Conservation (phyloP, 2,797 vertebrate genomes). For the Muscicapa comitata region DNA sequence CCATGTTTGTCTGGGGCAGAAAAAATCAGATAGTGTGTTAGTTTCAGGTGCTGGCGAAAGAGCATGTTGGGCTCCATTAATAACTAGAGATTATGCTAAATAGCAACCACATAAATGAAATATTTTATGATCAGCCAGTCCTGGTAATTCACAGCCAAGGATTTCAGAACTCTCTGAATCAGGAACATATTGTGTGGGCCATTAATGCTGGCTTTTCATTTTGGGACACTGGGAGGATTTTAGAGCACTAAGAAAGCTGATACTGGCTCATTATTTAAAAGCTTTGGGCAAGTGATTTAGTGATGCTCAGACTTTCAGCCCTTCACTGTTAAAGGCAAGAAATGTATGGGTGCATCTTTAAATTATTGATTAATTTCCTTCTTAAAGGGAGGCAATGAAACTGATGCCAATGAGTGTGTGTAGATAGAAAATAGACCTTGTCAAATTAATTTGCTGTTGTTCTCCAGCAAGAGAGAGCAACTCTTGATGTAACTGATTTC, state of each 20-base stretch:
- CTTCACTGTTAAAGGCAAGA: neutral
- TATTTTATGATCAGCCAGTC: neutral
- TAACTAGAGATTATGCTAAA: neutral
- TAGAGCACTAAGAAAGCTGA: neutral
- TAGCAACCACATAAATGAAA: neutral
- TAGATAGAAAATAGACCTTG: neutral
- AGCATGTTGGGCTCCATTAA: neutral
- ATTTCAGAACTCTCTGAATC: neutral
- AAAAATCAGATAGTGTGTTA: neutral
- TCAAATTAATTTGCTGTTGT: neutral
- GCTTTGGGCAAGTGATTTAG: neutral
- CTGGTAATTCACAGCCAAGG: neutral
- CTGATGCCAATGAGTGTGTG: neutral
- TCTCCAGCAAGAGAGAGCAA: neutral
- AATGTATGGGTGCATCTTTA: neutral
- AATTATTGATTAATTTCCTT: neutral
- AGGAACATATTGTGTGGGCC: accelerated
- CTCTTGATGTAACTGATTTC: neutral
- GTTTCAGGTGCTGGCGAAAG: neutral
- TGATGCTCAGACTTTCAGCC: neutral
- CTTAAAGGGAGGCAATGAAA: neutral
- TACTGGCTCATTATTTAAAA: neutral
- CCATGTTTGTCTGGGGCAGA: neutral
- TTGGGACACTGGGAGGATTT: neutral
- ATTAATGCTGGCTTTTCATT: neutral